Evolutionary conservation across 1,140 invertebrate species (phyloP).

Genomic region (Euura saliciscinereae): DNA sequence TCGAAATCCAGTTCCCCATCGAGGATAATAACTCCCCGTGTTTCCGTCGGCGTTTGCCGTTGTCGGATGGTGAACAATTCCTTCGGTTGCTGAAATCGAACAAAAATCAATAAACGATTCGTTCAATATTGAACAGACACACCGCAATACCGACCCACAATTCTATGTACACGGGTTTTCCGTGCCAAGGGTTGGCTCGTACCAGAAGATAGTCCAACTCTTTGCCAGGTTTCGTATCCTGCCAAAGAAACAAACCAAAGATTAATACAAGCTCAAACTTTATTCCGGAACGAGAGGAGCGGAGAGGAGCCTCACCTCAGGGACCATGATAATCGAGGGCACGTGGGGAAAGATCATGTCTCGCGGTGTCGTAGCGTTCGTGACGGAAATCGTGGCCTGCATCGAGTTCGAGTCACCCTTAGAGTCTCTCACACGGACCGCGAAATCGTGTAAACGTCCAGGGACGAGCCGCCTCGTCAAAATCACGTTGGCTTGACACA

Average conservation of each 20-base stretch:
- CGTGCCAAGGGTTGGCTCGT: slow-evolving; percentile 75
- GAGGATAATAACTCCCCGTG: slow-evolving; percentile 77
- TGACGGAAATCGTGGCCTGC: slow-evolving; percentile 81
- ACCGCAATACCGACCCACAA: slow-evolving; percentile 67
- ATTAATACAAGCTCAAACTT: slow-evolving; percentile 18
- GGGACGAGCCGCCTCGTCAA: slow-evolving; percentile 74
- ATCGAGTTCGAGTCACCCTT: slow-evolving; percentile 77
- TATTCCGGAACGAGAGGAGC: slow-evolving; percentile 6
- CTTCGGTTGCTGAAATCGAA: slow-evolving; percentile 51
- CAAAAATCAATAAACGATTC: slow-evolving; percentile 8
- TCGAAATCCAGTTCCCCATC: slow-evolving; percentile 83
- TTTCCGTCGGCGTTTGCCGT: slow-evolving; percentile 73
- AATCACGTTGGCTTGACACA: slow-evolving; percentile 84
- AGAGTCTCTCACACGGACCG: slow-evolving; percentile 77
- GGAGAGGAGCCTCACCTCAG: slow-evolving; percentile 67
- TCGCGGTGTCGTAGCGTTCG: slow-evolving; percentile 78
- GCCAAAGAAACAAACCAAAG: slow-evolving; percentile 19
- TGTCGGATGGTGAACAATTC: slow-evolving; percentile 77
- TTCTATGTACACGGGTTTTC: slow-evolving; percentile 80
- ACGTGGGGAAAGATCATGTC: slow-evolving; percentile 85
- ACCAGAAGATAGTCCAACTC: slow-evolving; percentile 82
- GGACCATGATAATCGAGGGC: slow-evolving; percentile 78
- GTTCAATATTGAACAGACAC: slow-evolving; percentile 29
- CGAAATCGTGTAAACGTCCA: slow-evolving; percentile 82
- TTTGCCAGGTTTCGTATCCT: slow-evolving; percentile 80